phyloP scores from a whole-genome alignment of 2,888 invertebrate species.

The Meandrusa payeni region DNA sequence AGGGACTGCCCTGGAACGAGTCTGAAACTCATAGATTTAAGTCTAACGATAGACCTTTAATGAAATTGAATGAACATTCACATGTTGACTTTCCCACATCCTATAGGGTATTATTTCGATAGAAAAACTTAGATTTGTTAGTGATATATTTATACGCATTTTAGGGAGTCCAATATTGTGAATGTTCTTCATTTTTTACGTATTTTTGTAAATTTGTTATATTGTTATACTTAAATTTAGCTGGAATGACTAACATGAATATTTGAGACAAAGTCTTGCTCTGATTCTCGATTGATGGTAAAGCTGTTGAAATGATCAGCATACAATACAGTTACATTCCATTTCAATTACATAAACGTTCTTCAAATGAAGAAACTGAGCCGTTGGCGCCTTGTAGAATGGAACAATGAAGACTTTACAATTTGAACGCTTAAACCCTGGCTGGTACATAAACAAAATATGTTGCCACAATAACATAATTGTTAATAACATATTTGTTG shows the following conservation, averaged over 20 bases:
- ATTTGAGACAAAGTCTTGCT: slow-evolving; percentile 66
- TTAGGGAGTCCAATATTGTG: slow-evolving; percentile 62
- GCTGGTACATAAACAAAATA: slow-evolving; percentile 69
- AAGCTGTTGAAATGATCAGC: slow-evolving; percentile 54
- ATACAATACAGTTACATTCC: slow-evolving; percentile 64
- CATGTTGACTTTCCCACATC: slow-evolving; percentile 59
- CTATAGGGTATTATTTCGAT: slow-evolving; percentile 80
- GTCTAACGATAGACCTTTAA: slow-evolving; percentile 79
- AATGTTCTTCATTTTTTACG: slow-evolving; percentile 79
- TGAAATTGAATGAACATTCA: slow-evolving; percentile 71
- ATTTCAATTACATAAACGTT: slow-evolving; percentile 52
- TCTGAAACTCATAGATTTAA: slow-evolving; percentile 80
- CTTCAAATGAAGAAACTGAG: slow-evolving; percentile 40
- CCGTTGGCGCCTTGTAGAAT: slow-evolving; percentile 64
- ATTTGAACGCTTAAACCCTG: slow-evolving; percentile 76
- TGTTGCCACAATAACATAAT: slow-evolving; percentile 75
- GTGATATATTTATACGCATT: slow-evolving; percentile 81
- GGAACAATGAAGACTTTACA: slow-evolving; percentile 81
- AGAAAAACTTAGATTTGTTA: slow-evolving; percentile 77
- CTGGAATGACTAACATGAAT: slow-evolving; percentile 78
- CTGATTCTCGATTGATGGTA: slow-evolving; percentile 56
- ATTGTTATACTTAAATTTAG: slow-evolving; percentile 85
- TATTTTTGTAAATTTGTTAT: slow-evolving; percentile 88
- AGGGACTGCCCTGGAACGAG: slow-evolving; percentile 79
- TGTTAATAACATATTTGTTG: slow-evolving; percentile 60